Evolutionary conservation across 2,113 vertebrate genomes (phyloP).

Genomic region (Campylomormyrus tamandua): DNA sequence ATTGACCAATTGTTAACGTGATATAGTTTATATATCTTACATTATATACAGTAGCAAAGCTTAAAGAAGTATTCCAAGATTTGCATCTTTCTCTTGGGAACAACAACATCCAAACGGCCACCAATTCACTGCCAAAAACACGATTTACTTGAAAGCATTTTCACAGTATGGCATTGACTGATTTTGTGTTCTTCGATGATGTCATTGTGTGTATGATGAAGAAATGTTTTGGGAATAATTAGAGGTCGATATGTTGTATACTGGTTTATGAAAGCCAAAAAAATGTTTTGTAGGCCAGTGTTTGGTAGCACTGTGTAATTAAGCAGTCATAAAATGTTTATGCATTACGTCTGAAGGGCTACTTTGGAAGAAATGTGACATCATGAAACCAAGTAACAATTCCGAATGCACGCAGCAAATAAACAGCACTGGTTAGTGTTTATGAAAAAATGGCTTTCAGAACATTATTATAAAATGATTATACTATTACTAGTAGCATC

Average conservation of each 20-base stretch:
- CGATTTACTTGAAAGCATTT: background rate
- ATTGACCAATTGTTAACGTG: background rate
- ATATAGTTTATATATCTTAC: background rate
- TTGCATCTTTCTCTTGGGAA: background rate
- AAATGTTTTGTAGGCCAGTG: slow-evolving; percentile 38
- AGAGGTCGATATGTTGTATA: slow-evolving; percentile 48
- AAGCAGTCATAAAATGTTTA: slow-evolving; percentile 33
- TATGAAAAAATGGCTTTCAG: background rate
- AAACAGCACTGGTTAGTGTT: background rate
- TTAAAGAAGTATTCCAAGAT: background rate
- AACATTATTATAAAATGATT: background rate
- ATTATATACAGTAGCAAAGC: background rate
- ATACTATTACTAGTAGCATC: background rate
- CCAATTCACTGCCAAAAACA: background rate
- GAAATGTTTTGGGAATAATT: slow-evolving; percentile 44
- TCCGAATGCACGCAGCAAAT: slow-evolving; percentile 24
- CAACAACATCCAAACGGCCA: background rate
- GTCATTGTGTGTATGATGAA: slow-evolving; percentile 29
- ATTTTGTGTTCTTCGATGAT: background rate
- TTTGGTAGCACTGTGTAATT: slow-evolving; percentile 38
- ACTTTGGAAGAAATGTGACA: slow-evolving; percentile 34
- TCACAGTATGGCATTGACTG: background rate
- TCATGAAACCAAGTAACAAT: slow-evolving; percentile 29
- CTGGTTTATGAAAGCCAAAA: slow-evolving; percentile 40
- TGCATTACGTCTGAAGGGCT: slow-evolving; percentile 26